Percentiles rank a stretch among this genome's conserved stretches.
These are phyloP conservation scores for Congeria kusceri DNA, from an alignment of 2,888 invertebrate genomes.

Conservation along the genomic window DNA sequence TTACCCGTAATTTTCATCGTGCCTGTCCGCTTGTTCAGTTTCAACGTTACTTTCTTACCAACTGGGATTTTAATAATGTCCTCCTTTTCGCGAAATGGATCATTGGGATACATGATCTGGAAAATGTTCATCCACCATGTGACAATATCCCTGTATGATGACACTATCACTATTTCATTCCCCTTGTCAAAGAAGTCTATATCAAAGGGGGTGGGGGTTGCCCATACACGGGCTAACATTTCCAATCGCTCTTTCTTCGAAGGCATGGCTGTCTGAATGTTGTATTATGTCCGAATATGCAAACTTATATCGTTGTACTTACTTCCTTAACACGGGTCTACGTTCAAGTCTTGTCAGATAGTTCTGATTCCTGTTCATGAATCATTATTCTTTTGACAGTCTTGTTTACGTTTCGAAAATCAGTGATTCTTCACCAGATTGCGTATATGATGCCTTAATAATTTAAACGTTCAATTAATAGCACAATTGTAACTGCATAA, in stretches of 20 bases:
- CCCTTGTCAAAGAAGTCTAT: constrained; percentile 82
- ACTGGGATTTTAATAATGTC: constrained; percentile 78
- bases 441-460: too few species aligned
- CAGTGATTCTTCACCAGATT: not conserved
- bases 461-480: too few species aligned
- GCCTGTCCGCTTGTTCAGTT: constrained; percentile 77
- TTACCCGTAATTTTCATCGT: constrained; percentile 78
- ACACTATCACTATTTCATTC: constrained; percentile 77
- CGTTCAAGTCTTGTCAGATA: not conserved
- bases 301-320: not conserved
- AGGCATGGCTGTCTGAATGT: constrained; percentile 47
- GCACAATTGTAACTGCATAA: too few species aligned
- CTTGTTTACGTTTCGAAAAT: not conserved
- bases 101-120: constrained; percentile 74
- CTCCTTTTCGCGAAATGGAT: constrained; percentile 77
- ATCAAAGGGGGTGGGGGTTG: constrained; percentile 78
- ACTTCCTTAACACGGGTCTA: not conserved
- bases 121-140: constrained; percentile 79
- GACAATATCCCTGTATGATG: constrained; percentile 73
- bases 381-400: not conserved
- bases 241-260: constrained; percentile 78
- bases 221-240: constrained; percentile 77
- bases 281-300: not conserved
- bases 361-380: not conserved
- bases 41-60: constrained; percentile 74